Base-by-base conservation (phyloP, 2,888 invertebrate genomes). In the Aelia acuminata region DNA sequence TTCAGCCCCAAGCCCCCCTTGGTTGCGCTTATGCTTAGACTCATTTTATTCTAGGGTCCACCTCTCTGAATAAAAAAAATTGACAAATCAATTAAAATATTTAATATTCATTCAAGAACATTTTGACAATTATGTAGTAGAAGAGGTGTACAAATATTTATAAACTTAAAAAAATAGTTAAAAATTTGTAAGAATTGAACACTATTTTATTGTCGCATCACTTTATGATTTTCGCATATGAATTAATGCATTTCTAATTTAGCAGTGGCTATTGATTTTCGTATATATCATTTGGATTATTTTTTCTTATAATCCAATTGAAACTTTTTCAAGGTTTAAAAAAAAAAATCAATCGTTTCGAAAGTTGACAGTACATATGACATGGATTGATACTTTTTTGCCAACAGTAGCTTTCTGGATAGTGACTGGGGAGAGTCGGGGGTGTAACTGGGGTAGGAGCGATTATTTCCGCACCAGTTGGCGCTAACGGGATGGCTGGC, bases 391-490 rank as follows among this genome's bases (percentile, higher is more conserved):
- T 47, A 80, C 13, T 80, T 80, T 80, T 31, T 43, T 39, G 7
- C 43, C 80, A 5, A 35, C 43, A 80, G 39, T 8, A 47, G n/a
- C 80, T 80, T 80, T 80, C 43, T 43, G 80, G 43, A n/a, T 80
- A 8, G 18, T 47, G 20, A n/a, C 43, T n/a, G 80, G 43, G 22
- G 80, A 80, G 80, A 80, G 80, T 11, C 43, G 80, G 80, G 80
- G 80, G 80, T 39, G 80, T n/a, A 80, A 80, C 80, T 80, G 43
- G 80, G 80, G 43, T 80, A 80, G 80, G 13, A 43, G 31, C 80
- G 80, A 80, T 80, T 80, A 80, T 80, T 80, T 80, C 80, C 39
- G 80, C 80, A 80, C 80, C 43, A 80, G 80, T 80, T 80, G 22
- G 39, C 43, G 11, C 80, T 80, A 80, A 80, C 80, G 80, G 80